A percentile compares a stretch with the other conserved stretches of the same genome.
These are phyloP conservation scores for Diaprepes abbreviatus DNA, from an alignment of 2,888 invertebrate species.

Conservation along the genomic window DNA sequence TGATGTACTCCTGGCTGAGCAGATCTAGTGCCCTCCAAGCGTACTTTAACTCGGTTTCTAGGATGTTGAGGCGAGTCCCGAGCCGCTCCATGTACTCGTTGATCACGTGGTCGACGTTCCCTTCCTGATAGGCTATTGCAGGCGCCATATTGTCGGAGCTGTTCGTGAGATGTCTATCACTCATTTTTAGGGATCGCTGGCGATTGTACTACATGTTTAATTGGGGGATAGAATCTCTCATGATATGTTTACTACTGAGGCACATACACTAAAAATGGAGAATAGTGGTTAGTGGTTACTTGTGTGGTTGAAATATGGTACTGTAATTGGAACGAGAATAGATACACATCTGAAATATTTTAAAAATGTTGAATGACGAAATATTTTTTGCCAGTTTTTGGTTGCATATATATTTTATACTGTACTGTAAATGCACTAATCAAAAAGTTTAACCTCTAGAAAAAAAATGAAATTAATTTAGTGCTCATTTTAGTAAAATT, in stretches of 20 bases:
- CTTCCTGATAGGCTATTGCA: slow-evolving; percentile 62
- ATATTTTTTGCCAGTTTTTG: too few relatives aligned
- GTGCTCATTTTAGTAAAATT: too few relatives aligned
- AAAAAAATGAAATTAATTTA: too few relatives aligned
- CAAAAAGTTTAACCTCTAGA: too few relatives aligned
- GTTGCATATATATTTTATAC: too few relatives aligned
- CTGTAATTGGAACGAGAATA: too few relatives aligned
- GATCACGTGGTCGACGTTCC: slow-evolving; percentile 79
- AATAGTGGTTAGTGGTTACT: background rate
- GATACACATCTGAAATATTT: too few relatives aligned
- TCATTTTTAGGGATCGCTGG: slow-evolving; percentile 53
- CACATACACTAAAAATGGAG: slow-evolving; percentile 26
- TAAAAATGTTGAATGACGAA: too few relatives aligned
- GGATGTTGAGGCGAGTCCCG: slow-evolving; percentile 86
- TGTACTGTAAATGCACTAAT: too few relatives aligned
- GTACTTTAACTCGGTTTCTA: slow-evolving; percentile 92
- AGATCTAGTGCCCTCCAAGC: slow-evolving; percentile 94
- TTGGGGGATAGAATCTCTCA: slow-evolving; percentile 39
- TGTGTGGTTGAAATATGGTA: too few relatives aligned
- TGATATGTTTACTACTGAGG: slow-evolving; percentile 54
- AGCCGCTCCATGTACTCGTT: slow-evolving; percentile 93
- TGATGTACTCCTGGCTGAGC: slow-evolving; percentile 91
- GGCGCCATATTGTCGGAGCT: slow-evolving; percentile 62
- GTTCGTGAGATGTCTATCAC: slow-evolving; percentile 54
- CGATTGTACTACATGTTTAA: slow-evolving; percentile 38